Conservation (phyloP, 1,140 invertebrate genomes). For the Drosophila auraria region DNA sequence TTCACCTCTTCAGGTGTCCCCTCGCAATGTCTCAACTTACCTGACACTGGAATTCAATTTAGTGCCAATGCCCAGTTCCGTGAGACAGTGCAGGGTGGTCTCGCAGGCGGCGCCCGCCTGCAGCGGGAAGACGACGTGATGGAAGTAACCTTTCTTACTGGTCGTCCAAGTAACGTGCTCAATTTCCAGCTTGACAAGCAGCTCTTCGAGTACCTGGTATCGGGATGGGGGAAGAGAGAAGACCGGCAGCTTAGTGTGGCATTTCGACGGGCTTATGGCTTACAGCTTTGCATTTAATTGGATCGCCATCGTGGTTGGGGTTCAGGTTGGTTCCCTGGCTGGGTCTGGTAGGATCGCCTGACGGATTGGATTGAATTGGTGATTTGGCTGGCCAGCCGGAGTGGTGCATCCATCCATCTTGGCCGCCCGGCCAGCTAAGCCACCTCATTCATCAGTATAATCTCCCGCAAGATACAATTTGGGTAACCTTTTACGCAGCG, state of each 20-base stretch:
- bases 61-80: slow-evolving; percentile 89
- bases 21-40: slow-evolving; percentile 85
- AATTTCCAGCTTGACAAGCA: slow-evolving; percentile 88
- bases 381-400: slow-evolving; percentile 19
- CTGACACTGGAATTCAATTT: slow-evolving; percentile 90
- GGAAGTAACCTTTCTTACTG: slow-evolving; percentile 89
- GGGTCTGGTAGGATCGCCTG: slow-evolving; percentile 1
- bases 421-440: slow-evolving; percentile 7
- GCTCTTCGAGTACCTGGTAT: slow-evolving; percentile 87
- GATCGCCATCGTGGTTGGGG: slow-evolving; percentile 12
- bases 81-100: slow-evolving; percentile 90
- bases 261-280: slow-evolving; percentile 37
- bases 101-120: slow-evolving; percentile 89
- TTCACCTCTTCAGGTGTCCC: not conserved
- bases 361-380: slow-evolving; percentile 6
- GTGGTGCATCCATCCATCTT: slow-evolving; percentile 64
- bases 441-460: slow-evolving; percentile 72
- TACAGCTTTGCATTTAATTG: slow-evolving; percentile 61
- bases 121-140: slow-evolving; percentile 90
- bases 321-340: too few relatives aligned
- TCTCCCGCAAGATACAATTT: slow-evolving; percentile 58
- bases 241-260: slow-evolving; percentile 40
- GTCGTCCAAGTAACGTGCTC: slow-evolving; percentile 89
- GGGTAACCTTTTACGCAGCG: slow-evolving; percentile 51
- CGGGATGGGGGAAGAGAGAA: slow-evolving; percentile 7